Base-by-base conservation (phyloP, 2,113 vertebrate species). In the Scytalopus superciliaris region DNA sequence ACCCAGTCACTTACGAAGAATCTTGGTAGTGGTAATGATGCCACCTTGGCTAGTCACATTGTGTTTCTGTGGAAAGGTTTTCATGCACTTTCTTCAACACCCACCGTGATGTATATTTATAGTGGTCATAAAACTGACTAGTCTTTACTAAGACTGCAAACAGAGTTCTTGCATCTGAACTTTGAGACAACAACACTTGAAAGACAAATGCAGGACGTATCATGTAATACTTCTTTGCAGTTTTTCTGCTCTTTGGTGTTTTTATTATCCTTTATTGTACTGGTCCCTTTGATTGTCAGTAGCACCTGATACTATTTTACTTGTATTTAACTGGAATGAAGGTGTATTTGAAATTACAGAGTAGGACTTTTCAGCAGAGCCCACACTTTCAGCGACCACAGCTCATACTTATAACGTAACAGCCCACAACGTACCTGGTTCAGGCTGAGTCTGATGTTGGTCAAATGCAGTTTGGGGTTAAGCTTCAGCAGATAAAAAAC, bases 11-110 rank as follows among this genome's bases (percentile, higher is more conserved):
- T 85, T 73, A 64, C 4, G 49, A 90, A 62, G 85, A 79, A 53
- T 82, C 42, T 45, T 79, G 23, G 13, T 55, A 31, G 27, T 64
- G 25, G 31, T 40, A 19, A 62, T 89, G 84, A 87, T 87, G 62
- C 57, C 81, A 87, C 39, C 35, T 62, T 83, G 84, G 19, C 50
- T 87, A 75, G 75, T 80, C 78, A 85, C 45, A 37, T 44, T 91
- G 50, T 76, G 62, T 67, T 78, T 91, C 9, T 33, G 55, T 67
- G 87, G 63, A 91, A 89, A 90, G 67, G 59, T 85, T 96, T 93
- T 62, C 60, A 47, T 91, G 77, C 59, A 45, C 53, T 96, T 94
- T 94, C 66, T 87, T 95, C 60, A 47, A 35, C 42, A 62, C 25
- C 9, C 67, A 42, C 79, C 12, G 28, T 80, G 70, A 76, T 22